Percentiles rank a stretch among this genome's conserved stretches.
phyloP scores from a whole-genome alignment of 2,888 invertebrate species.

The Eupithecia inturbata region DNA sequence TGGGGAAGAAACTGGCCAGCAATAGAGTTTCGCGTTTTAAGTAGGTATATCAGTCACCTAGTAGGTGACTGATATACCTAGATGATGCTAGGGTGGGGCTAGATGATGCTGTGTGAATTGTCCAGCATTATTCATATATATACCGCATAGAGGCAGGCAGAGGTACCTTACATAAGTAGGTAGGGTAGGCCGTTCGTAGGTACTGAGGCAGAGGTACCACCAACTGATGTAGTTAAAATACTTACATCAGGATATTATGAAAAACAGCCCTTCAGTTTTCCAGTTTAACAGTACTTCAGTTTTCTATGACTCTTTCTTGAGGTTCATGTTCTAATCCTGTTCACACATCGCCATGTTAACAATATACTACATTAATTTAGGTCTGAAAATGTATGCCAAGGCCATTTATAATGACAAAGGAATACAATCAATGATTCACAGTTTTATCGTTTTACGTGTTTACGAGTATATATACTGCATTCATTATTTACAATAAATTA shows the following conservation, averaged over 20 bases:
- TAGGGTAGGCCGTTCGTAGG: too few species aligned
- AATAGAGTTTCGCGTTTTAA: neutral
- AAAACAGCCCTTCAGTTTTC: too few species aligned
- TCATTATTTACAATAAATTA: neutral
- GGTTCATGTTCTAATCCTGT: neutral
- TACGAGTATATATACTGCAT: slow-evolving; percentile 2
- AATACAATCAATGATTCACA: slow-evolving; percentile 38
- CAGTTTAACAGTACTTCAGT: neutral
- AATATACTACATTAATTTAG: slow-evolving; percentile 31
- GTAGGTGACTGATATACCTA: too few species aligned
- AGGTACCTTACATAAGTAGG: too few species aligned
- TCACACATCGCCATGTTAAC: slow-evolving; percentile 13
- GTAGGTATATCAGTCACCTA: too few species aligned
- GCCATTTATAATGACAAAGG: slow-evolving; percentile 33
- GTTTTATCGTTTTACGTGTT: slow-evolving; percentile 18
- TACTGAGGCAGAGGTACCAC: too few species aligned
- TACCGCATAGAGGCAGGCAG: too few species aligned
- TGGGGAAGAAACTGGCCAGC: neutral
- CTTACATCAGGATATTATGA: neutral
- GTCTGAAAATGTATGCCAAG: slow-evolving; percentile 29
- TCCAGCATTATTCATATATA: too few species aligned
- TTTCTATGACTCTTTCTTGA: neutral
- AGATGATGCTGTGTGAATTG: too few species aligned
- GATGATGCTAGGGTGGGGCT: too few species aligned
- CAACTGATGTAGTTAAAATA: too few species aligned